Conservation (phyloP, 2,797 vertebrate genomes). For the Dendrocincla tyrannina region DNA sequence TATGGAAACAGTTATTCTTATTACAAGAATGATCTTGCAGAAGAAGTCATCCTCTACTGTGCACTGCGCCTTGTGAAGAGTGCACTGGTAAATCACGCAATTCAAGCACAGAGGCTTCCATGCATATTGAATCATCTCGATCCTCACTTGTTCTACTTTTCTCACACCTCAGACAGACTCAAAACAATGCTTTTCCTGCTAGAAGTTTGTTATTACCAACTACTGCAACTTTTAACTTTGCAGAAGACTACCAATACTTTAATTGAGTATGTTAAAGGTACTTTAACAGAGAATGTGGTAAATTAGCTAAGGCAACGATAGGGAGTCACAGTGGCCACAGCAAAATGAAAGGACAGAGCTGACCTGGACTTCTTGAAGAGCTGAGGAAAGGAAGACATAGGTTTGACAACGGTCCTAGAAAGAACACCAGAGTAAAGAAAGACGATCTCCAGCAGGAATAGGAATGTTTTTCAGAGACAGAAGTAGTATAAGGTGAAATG, state of each 20-base stretch:
- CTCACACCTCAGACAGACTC: background rate
- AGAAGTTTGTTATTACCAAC: background rate
- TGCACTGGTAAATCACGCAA: fast-evolving
- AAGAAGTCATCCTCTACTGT: background rate
- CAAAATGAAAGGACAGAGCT: background rate
- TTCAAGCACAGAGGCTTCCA: background rate
- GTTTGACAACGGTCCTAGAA: background rate
- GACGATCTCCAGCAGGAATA: background rate
- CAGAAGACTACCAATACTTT: background rate
- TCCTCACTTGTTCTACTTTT: background rate
- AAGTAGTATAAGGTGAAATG: background rate
- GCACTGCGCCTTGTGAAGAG: background rate
- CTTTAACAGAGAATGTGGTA: background rate
- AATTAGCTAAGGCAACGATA: background rate
- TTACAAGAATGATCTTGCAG: background rate
- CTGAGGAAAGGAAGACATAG: background rate
- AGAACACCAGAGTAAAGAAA: background rate
- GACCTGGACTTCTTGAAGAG: background rate
- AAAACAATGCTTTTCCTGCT: background rate
- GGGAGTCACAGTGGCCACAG: background rate
- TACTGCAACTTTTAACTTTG: background rate
- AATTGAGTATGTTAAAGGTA: background rate
- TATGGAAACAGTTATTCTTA: background rate
- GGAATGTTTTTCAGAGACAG: background rate
- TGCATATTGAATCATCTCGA: background rate